Percentiles rank a stretch among this genome's conserved stretches.
Conservation (phyloP, 2,113 vertebrate species). For the Balaenoptera acutorostrata region DNA sequence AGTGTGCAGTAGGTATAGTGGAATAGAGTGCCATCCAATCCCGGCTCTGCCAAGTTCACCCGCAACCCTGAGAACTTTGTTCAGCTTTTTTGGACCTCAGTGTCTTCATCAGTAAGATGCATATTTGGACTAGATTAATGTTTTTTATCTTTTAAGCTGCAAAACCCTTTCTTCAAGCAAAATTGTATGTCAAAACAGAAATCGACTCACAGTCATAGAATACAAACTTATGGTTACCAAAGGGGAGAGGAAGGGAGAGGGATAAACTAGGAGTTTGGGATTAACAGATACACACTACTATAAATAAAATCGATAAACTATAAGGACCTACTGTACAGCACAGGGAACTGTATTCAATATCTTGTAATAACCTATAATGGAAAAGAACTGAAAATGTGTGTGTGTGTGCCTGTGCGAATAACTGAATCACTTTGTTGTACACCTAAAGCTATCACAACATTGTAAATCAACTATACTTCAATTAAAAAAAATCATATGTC, state of each 20-base stretch:
- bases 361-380: neutral
- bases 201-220: neutral
- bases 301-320: neutral
- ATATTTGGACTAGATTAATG: neutral
- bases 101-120: neutral
- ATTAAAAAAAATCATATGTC: neutral
- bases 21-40: neutral
- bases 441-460: neutral
- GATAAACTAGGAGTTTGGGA: neutral
- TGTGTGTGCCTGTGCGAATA: neutral
- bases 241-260: neutral
- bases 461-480: neutral
- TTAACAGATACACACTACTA: neutral
- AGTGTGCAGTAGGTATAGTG: neutral
- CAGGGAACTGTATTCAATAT: neutral
- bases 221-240: neutral
- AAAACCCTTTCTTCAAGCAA: neutral
- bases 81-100: neutral
- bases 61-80: neutral
- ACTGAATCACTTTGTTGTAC: neutral
- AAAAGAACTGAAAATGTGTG: neutral
- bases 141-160: neutral
- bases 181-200: neutral
- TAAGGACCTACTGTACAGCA: neutral
- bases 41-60: neutral